Conservation (phyloP, 2,797 vertebrate species). For the Dryobates pubescens region DNA sequence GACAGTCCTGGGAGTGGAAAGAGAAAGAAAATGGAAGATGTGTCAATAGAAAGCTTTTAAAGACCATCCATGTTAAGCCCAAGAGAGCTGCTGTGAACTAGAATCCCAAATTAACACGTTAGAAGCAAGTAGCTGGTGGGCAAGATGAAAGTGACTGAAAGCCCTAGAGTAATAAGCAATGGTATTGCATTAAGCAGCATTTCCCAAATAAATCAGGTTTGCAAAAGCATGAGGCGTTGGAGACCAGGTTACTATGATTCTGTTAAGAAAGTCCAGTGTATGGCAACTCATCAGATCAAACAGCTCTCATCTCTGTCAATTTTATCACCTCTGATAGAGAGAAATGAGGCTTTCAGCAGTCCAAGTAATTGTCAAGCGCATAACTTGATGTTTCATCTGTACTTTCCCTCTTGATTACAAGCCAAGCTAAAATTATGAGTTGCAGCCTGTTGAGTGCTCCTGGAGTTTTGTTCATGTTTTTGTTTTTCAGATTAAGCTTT, state of each 20-base stretch:
- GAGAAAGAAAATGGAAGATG: constrained; percentile 4
- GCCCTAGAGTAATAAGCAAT: background rate
- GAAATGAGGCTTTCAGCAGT: background rate
- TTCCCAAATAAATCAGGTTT: background rate
- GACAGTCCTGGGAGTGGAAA: background rate
- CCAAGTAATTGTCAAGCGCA: constrained; percentile 24
- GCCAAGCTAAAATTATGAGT: constrained; percentile 24
- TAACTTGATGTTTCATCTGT: constrained; percentile 13
- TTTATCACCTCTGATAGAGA: background rate
- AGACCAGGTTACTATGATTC: background rate
- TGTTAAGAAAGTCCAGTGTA: background rate
- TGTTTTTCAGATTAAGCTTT: background rate
- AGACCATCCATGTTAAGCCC: background rate
- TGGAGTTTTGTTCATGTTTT: background rate
- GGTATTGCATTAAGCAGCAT: background rate
- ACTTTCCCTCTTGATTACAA: background rate
- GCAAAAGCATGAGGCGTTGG: background rate
- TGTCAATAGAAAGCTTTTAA: constrained; percentile 45
- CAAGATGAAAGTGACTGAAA: background rate
- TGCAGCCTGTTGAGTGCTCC: background rate
- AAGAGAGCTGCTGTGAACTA: background rate
- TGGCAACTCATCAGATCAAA: background rate
- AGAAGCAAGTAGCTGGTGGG: background rate
- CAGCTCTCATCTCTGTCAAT: background rate
- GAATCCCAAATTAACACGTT: background rate